Percentiles rank a stretch among this genome's conserved stretches.
Evolutionary conservation across 2,797 vertebrate species (phyloP).

Genomic region (Sphenopsis melanotis): DNA sequence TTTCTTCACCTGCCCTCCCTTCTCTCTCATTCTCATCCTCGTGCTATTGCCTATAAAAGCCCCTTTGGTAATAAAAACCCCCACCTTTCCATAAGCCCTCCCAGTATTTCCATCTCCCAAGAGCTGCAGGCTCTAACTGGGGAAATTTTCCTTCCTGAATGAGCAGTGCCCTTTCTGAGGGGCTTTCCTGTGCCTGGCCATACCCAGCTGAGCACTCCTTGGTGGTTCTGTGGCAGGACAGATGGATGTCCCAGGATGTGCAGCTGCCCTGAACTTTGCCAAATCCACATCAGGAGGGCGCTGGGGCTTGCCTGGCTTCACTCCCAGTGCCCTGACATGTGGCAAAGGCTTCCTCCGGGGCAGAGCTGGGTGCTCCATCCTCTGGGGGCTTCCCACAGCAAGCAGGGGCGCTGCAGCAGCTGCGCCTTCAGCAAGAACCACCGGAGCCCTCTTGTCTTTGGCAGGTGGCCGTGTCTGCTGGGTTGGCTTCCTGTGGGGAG

Average conservation of each 20-base stretch:
- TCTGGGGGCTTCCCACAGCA: accelerated
- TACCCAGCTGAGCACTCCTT: background rate
- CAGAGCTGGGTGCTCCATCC: background rate
- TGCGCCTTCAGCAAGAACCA: accelerated
- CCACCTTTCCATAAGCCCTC: background rate
- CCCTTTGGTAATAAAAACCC: background rate
- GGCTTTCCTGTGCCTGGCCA: background rate
- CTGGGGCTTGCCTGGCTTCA: background rate
- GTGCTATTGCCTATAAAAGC: background rate
- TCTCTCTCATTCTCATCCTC: background rate
- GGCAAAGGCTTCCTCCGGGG: slow-evolving; percentile 31
- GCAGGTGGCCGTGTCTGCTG: background rate
- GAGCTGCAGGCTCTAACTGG: background rate
- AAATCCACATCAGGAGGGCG: slow-evolving; percentile 38
- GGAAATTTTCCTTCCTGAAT: background rate
- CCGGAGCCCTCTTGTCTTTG: background rate
- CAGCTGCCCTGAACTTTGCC: background rate
- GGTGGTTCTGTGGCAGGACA: background rate
- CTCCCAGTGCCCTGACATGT: background rate
- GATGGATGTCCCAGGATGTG: accelerated
- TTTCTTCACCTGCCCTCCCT: background rate
- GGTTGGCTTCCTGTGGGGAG: background rate
- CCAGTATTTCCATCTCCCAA: background rate
- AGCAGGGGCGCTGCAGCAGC: background rate
- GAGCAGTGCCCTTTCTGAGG: background rate